Percentiles rank a stretch among this genome's conserved stretches.
Evolutionary conservation across 37 sponge, comb jelly and placozoan species (phyloP).

Genomic region (Spongilla lacustris): DNA sequence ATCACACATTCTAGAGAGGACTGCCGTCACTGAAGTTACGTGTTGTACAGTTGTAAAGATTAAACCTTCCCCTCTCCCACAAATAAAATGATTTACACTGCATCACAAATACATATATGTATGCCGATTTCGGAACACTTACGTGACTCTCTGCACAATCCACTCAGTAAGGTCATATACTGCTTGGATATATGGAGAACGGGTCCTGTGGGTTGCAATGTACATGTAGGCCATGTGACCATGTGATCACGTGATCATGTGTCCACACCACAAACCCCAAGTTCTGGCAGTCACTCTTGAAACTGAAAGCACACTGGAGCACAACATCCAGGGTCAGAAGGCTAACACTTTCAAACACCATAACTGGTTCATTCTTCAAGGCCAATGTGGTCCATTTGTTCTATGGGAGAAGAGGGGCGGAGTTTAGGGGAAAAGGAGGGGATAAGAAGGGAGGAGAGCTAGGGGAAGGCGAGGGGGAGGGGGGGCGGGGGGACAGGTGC

Average conservation of each 20-base stretch:
- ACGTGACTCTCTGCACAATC: not conserved
- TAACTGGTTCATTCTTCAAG: conserved; percentile 18
- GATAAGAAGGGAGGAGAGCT: not conserved
- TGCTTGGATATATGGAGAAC: conserved; percentile 9
- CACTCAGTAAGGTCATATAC: not conserved
- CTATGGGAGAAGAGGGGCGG: not conserved
- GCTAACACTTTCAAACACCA: conserved; percentile 29
- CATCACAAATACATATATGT: no score
- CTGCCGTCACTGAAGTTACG: no score
- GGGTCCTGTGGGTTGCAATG: not conserved
- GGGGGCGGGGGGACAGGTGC: not conserved
- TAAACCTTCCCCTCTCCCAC: no score
- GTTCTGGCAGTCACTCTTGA: conserved; percentile 46
- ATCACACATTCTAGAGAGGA: no score
- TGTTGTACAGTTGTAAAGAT: no score
- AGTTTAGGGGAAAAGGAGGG: not conserved
- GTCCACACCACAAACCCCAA: not conserved
- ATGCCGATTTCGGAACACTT: no score
- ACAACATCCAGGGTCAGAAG: conserved; percentile 40
- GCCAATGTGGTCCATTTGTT: conserved; percentile 22
- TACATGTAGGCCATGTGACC: not conserved
- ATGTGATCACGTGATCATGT: not conserved
- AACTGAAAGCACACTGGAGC: conserved; percentile 58
- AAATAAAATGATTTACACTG: no score
- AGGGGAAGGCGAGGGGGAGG: not conserved